Percentiles rank a stretch among this genome's conserved stretches.
phyloP scores from a whole-genome alignment of 2,113 vertebrate genomes.

The Pica pica region DNA sequence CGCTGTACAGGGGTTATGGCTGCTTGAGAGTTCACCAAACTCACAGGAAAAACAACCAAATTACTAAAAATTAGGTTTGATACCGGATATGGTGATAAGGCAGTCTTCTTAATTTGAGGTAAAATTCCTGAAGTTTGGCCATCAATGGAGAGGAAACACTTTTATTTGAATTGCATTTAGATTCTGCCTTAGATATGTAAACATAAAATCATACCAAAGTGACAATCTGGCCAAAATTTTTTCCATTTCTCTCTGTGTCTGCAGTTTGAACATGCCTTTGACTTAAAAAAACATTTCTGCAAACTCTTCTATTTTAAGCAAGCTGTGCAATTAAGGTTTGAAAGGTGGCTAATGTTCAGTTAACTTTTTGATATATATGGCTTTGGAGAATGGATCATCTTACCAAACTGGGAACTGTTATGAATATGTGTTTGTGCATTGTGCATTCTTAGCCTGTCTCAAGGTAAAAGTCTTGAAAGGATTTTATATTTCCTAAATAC shows the following conservation, averaged over 20 bases:
- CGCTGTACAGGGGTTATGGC: background rate
- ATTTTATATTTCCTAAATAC: slow-evolving; percentile 8
- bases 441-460: background rate
- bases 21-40: background rate
- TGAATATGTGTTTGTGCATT: background rate
- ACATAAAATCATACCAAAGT: background rate
- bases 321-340: background rate
- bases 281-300: background rate
- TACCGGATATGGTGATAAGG: background rate
- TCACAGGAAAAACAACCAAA: background rate
- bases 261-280: background rate
- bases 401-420: background rate
- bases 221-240: background rate
- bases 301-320: background rate
- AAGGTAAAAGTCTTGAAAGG: slow-evolving; percentile 9
- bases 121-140: background rate
- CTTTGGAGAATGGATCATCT: background rate
- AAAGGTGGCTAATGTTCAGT: background rate
- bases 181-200: background rate
- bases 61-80: background rate
- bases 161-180: background rate
- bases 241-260: background rate
- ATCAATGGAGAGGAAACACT: background rate
- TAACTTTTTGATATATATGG: background rate
- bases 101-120: background rate